A percentile compares a stretch with the other conserved stretches of the same genome.
phyloP scores from a whole-genome alignment of 1,140 invertebrate genomes.

The Leptopilina boulardi region DNA sequence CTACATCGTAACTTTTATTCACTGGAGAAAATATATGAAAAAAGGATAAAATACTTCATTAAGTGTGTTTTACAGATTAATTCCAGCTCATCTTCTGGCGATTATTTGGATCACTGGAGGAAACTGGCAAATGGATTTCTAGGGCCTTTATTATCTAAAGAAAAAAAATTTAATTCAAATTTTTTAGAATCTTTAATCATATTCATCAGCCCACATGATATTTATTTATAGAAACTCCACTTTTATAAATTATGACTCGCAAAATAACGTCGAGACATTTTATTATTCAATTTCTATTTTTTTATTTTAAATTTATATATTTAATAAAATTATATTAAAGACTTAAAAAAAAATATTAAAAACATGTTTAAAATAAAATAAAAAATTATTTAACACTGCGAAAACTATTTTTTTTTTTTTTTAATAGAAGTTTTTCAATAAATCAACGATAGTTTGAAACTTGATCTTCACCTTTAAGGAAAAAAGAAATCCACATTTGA shows the following conservation, averaged over 20 bases:
- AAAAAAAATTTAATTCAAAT: neutral
- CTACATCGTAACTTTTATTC: neutral
- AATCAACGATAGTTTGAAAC: too few relatives aligned
- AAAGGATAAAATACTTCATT: slow-evolving; percentile 49
- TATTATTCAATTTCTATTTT: neutral
- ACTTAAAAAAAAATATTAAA: too few relatives aligned
- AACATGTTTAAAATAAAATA: neutral
- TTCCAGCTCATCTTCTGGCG: slow-evolving; percentile 53
- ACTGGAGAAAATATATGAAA: neutral
- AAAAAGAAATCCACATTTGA: too few relatives aligned
- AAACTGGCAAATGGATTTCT: slow-evolving; percentile 16
- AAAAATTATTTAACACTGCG: too few relatives aligned
- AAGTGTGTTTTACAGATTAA: slow-evolving; percentile 51
- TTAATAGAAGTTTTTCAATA: too few relatives aligned
- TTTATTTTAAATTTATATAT: too few relatives aligned
- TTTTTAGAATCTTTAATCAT: neutral
- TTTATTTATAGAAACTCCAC: neutral
- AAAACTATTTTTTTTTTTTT: too few relatives aligned
- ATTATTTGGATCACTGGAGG: slow-evolving; percentile 39
- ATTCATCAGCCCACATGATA: neutral
- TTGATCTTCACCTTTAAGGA: too few relatives aligned
- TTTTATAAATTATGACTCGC: neutral
- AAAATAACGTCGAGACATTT: too few relatives aligned
- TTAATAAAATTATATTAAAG: too few relatives aligned
- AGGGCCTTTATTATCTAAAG: neutral